These are phyloP conservation scores for Brachypodius melanocephalos DNA, from an alignment of 2,113 vertebrate species.

Conservation along the genomic window DNA sequence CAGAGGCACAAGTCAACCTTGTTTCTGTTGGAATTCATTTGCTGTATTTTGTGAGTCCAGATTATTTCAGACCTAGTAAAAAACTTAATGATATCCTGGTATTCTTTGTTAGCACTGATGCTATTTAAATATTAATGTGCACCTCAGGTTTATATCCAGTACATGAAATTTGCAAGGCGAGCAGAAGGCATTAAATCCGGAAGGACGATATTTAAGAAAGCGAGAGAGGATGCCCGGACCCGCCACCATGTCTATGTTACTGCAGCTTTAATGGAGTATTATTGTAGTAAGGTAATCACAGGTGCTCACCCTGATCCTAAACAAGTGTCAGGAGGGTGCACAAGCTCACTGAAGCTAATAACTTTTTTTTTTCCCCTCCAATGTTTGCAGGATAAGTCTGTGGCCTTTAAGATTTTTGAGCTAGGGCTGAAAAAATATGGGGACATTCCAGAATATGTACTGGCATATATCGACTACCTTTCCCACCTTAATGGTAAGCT, in stretches of 20 bases:
- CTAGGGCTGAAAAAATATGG: slow-evolving; percentile 98
- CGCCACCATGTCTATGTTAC: slow-evolving; percentile 98
- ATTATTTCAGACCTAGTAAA: not conserved
- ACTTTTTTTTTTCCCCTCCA: not conserved
- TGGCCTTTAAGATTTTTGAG: slow-evolving; percentile 99
- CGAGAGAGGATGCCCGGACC: slow-evolving; percentile 91
- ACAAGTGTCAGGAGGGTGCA: not conserved
- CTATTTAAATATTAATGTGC: not conserved
- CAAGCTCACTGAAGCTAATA: not conserved
- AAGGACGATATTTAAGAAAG: slow-evolving; percentile 97
- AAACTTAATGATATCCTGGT: not conserved
- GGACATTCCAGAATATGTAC: slow-evolving; percentile 97
- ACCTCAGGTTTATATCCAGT: slow-evolving; percentile 92
- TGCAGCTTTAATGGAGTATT: slow-evolving; percentile 99
- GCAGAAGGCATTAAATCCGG: slow-evolving; percentile 98
- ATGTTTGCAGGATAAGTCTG: slow-evolving; percentile 90
- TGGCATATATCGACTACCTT: slow-evolving; percentile 98
- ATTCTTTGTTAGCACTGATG: not conserved
- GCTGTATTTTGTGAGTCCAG: not conserved
- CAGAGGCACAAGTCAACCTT: not conserved
- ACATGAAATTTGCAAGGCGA: slow-evolving; percentile 98
- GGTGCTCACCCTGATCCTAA: not conserved
- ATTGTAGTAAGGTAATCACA: slow-evolving; percentile 91
- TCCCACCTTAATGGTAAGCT: slow-evolving; percentile 96
- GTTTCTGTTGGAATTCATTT: not conserved